Evolutionary conservation across 2,113 vertebrate species (phyloP).

Genomic region (Motacilla alba): DNA sequence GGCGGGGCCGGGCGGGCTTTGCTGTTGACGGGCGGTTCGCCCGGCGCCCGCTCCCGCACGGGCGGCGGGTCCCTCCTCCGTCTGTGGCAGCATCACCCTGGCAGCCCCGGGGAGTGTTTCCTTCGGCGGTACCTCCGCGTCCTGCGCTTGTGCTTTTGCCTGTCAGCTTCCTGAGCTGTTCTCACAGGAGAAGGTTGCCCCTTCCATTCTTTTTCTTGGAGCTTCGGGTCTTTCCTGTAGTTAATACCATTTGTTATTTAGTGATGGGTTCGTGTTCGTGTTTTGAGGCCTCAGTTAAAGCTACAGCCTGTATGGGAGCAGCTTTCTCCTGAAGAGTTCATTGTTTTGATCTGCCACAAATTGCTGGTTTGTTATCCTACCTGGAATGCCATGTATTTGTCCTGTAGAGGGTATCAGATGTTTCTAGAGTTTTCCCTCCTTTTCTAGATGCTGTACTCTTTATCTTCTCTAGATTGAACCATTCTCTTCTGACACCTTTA

Average conservation of each 20-base stretch:
- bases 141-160: background rate
- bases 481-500: background rate
- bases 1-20: background rate
- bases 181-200: rapidly evolving
- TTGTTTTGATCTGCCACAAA: background rate
- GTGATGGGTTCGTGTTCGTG: background rate
- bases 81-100: background rate
- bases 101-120: background rate
- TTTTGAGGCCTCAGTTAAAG: background rate
- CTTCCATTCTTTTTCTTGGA: background rate
- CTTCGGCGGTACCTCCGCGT: rapidly evolving
- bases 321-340: background rate
- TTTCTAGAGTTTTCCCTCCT: conserved; percentile 31
- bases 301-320: rapidly evolving
- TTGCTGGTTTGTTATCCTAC: background rate
- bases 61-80: background rate
- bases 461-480: background rate
- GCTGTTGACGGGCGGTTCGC: background rate
- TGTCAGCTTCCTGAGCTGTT: background rate
- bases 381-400: background rate
- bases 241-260: background rate
- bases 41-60: background rate
- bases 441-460: background rate
- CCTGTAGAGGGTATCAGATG: background rate
- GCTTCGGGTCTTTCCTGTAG: background rate